These are phyloP conservation scores for Morus bassanus DNA, from an alignment of 2,797 vertebrate species.

Conservation along the genomic window DNA sequence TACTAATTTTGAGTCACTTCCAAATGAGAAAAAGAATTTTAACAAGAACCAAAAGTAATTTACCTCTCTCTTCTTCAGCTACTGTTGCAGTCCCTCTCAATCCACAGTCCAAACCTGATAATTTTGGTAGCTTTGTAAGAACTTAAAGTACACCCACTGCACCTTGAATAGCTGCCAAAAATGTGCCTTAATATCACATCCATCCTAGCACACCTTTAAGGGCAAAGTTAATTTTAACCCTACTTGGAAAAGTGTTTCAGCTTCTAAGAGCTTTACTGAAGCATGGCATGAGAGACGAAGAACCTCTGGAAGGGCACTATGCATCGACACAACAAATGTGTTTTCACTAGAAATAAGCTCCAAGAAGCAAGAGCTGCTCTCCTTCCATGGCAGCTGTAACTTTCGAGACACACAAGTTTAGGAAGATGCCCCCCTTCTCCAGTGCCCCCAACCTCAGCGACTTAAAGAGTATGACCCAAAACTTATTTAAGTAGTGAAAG, in stretches of 20 bases:
- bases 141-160: neutral
- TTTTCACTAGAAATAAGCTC: neutral
- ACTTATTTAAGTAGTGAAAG: neutral
- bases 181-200: neutral
- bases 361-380: neutral
- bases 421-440: neutral
- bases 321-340: neutral
- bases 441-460: accelerated
- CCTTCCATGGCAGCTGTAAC: neutral
- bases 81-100: neutral
- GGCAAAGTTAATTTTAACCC: neutral
- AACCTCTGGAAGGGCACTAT: neutral
- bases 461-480: neutral
- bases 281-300: neutral
- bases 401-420: neutral
- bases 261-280: neutral
- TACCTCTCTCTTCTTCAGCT: neutral
- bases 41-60: neutral
- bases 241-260: neutral
- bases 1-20: neutral
- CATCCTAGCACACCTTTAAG: neutral
- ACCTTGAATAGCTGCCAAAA: neutral
- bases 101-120: neutral
- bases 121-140: neutral
- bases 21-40: neutral